A percentile compares a stretch with the other conserved stretches of the same genome.
phyloP scores from a whole-genome alignment of 2,113 vertebrate species.

The Mesoclemmys tuberculata region DNA sequence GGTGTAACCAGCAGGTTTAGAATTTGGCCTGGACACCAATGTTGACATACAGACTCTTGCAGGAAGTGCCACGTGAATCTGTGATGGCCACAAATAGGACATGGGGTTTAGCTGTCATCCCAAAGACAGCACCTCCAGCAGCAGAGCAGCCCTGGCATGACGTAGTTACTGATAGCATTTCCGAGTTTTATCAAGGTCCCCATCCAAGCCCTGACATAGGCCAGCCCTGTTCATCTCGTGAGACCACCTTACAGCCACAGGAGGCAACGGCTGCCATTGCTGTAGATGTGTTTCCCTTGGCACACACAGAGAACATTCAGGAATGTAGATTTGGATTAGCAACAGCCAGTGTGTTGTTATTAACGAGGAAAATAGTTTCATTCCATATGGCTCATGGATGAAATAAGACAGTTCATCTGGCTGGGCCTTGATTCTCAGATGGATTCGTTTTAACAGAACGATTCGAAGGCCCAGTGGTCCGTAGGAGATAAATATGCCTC shows the following conservation, averaged over 20 bases:
- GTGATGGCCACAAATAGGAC: too few relatives aligned
- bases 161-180: too few relatives aligned
- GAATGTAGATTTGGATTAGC: background rate
- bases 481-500: background rate
- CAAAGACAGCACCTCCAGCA: too few relatives aligned
- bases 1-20: too few relatives aligned
- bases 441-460: background rate
- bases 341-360: background rate
- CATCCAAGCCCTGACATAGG: too few relatives aligned
- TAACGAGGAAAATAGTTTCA: background rate
- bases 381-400: background rate
- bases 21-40: too few relatives aligned
- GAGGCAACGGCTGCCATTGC: background rate
- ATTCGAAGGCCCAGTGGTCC: background rate
- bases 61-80: too few relatives aligned
- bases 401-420: background rate
- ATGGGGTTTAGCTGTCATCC: too few relatives aligned
- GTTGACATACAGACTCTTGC: too few relatives aligned
- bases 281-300: background rate
- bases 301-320: background rate
- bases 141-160: too few relatives aligned
- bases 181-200: too few relatives aligned
- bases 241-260: background rate
- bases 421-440: background rate
- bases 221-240: background rate